phyloP scores from a whole-genome alignment of 2,113 vertebrate genomes.

The Galbula dea region DNA sequence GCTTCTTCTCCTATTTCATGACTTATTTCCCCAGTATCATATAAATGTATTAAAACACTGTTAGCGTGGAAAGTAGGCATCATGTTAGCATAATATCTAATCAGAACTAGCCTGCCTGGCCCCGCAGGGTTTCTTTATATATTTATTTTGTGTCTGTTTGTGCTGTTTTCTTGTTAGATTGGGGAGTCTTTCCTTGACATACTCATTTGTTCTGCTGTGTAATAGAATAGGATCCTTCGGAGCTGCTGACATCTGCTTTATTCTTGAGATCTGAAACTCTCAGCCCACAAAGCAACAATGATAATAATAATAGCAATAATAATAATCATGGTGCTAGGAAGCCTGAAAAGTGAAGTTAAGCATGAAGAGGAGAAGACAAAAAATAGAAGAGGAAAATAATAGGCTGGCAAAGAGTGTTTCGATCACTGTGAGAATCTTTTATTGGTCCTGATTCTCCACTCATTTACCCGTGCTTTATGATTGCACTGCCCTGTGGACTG shows the following conservation, averaged over 20 bases:
- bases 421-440: not conserved
- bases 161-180: conserved; percentile 74
- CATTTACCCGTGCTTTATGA: conserved; percentile 16
- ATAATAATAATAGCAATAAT: conserved; percentile 67
- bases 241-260: conserved; percentile 76
- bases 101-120: conserved; percentile 68
- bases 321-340: conserved; percentile 52
- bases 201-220: conserved; percentile 76
- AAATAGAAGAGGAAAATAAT: not conserved
- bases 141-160: conserved; percentile 74
- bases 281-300: conserved; percentile 67
- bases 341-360: conserved; percentile 49
- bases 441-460: not conserved
- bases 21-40: conserved; percentile 67
- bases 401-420: not conserved
- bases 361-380: conserved; percentile 27
- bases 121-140: conserved; percentile 72
- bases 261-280: conserved; percentile 66
- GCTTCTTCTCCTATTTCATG: conserved; percentile 33
- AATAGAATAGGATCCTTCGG: conserved; percentile 71
- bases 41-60: conserved; percentile 75
- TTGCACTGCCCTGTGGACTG: not conserved
- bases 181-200: conserved; percentile 73
- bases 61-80: conserved; percentile 68
- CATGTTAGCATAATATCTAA: conserved; percentile 77